Evolutionary conservation across 2,113 vertebrate genomes (phyloP).

Genomic region (Nesospiza acunhae): DNA sequence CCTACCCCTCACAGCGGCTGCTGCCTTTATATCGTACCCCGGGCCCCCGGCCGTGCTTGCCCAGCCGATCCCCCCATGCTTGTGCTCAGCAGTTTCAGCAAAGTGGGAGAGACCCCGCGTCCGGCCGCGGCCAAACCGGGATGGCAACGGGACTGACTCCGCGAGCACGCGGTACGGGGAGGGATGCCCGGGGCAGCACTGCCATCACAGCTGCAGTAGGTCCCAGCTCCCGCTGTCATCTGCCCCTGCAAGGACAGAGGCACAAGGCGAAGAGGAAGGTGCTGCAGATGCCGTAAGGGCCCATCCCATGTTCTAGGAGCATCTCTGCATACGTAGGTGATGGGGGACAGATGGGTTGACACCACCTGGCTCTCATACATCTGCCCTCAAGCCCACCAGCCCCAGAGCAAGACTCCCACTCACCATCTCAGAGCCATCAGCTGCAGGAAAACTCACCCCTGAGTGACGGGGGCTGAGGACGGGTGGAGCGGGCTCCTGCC

Average conservation of each 20-base stretch:
- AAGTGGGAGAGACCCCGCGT: background rate
- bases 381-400: background rate
- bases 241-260: background rate
- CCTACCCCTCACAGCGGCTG: no score
- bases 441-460: slow-evolving; percentile 33
- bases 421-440: background rate
- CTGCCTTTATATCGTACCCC: background rate
- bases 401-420: background rate
- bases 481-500: background rate
- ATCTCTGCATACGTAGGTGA: accelerated
- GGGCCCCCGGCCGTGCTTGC: background rate
- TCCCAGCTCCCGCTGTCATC: background rate
- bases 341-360: accelerated
- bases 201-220: background rate
- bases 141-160: accelerated
- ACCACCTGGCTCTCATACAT: accelerated
- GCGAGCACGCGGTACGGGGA: accelerated
- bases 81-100: background rate
- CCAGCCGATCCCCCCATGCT: background rate
- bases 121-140: accelerated
- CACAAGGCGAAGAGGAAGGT: background rate
- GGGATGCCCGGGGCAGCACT: background rate
- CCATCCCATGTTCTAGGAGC: background rate
- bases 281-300: accelerated
- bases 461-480: slow-evolving; percentile 17